Evolutionary conservation across 2,797 vertebrate species (phyloP).

Genomic region (Hippopotamyrus pictus): DNA sequence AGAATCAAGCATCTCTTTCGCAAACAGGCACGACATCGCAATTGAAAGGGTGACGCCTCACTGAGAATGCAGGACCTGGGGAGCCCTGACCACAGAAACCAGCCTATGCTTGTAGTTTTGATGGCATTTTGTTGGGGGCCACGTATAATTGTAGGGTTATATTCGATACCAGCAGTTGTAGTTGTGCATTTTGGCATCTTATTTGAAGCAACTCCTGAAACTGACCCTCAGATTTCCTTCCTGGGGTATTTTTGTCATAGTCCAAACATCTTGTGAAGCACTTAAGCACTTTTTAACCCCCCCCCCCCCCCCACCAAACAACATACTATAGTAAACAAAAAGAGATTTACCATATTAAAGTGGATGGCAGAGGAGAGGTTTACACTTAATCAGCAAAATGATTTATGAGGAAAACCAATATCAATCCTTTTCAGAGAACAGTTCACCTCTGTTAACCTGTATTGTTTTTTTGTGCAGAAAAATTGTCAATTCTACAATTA

Average conservation of each 20-base stretch:
- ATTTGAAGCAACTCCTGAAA: background rate
- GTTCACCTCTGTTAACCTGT: background rate
- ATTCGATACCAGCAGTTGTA: background rate
- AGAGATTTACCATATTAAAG: background rate
- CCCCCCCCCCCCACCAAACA: background rate
- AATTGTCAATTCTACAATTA: background rate
- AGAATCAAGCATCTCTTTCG: background rate
- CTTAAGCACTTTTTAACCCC: background rate
- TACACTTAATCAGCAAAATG: background rate
- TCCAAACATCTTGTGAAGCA: background rate
- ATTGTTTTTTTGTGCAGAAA: background rate
- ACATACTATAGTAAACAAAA: background rate
- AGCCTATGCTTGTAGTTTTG: background rate
- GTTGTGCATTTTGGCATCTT: background rate
- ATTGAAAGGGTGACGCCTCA: background rate
- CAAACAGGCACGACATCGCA: background rate
- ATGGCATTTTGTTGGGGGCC: background rate
- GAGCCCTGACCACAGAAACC: background rate
- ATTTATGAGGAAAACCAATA: background rate
- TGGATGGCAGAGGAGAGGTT: background rate
- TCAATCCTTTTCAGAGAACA: background rate
- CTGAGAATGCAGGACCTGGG: background rate
- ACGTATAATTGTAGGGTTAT: background rate
- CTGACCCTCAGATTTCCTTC: background rate
- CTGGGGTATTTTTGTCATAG: background rate